These are phyloP conservation scores for Pseudomugil gertrudae DNA, from an alignment of 2,797 vertebrate genomes.

Conservation along the genomic window DNA sequence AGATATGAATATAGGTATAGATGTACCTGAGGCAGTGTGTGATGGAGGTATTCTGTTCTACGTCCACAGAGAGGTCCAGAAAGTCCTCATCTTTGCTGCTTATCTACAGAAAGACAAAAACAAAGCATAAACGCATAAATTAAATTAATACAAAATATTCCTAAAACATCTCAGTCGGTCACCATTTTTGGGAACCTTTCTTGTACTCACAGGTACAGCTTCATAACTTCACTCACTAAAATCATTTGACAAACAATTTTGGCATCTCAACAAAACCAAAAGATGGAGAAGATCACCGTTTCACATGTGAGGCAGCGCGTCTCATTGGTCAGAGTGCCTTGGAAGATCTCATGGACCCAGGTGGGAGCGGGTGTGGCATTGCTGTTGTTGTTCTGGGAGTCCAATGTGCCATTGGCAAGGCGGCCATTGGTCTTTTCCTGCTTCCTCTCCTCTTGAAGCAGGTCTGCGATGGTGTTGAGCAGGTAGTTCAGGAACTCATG, in stretches of 20 bases:
- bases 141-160: background rate
- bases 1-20: no score
- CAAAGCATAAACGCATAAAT: background rate
- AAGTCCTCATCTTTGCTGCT: constrained; percentile 99
- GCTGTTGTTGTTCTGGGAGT: constrained; percentile 95
- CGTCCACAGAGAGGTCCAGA: constrained; percentile 97
- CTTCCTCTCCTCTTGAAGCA: constrained; percentile 96
- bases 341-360: constrained; percentile 99
- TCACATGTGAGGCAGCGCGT: constrained; percentile 98
- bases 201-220: background rate
- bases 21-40: constrained; percentile 95
- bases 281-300: constrained; percentile 83
- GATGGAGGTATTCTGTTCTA: constrained; percentile 98
- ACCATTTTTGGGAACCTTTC: background rate
- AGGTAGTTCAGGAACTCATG: constrained; percentile 98
- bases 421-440: constrained; percentile 97
- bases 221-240: background rate
- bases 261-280: background rate
- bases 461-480: constrained; percentile 97
- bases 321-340: constrained; percentile 98
- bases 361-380: constrained; percentile 90
- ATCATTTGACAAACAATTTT: background rate
- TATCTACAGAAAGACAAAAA: constrained; percentile 81
- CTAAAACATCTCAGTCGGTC: background rate
- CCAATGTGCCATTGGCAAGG: constrained; percentile 88